Base-by-base conservation (phyloP, 23 tunicate species). In the Ascidia mentula region DNA sequence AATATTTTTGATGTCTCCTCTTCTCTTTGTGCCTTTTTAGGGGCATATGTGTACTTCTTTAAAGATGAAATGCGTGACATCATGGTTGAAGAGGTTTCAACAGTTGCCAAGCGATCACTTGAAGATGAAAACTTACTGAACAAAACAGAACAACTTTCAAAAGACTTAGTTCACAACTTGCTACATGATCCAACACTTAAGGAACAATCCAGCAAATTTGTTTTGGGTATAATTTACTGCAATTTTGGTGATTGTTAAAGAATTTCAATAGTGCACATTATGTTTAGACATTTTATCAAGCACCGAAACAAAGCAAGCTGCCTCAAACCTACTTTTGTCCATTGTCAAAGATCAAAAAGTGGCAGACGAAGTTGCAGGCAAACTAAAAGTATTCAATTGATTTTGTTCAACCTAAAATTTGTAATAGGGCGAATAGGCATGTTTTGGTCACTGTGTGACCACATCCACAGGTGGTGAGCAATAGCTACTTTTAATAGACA, bases 81-180 rank as follows among this genome's bases (percentile, higher is more conserved):
- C n/a, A 79, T 89, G 60, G 95, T 69, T 0, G 89, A 84, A 6
- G 86, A 81, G 36, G 95, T 89, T 37, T 83, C 95, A 12, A 60
- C 79, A 13, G 89, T 89, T 24, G 95, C 95, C 31, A 89, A 80
- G 65, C 69, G 73, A 37, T 84, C 89, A 1, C 71, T 89, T 18
- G 89, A 79, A 40, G 89, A 89, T 79, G 85, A 84, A 31, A 40
- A 80, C 22, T 39, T 89, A 0, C 32, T 79, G 60, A 79, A 22
- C 18, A 84, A 81, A 28, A 89, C 95, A 32, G 89, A 72, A 38
- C 85, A 79, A 69, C 81, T 80, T 7, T 80, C 89, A 2, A 89
- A 84, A 74, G 82, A 79, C 36, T 73, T 89, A 36, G 38, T 89
- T 22, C 69, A 72, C 34, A 75, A 73, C 60, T 53, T 89, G 28